A percentile compares a stretch with the other conserved stretches of the same genome.
phyloP scores from a whole-genome alignment of 2,888 invertebrate genomes.

The Spilarctia lutea region DNA sequence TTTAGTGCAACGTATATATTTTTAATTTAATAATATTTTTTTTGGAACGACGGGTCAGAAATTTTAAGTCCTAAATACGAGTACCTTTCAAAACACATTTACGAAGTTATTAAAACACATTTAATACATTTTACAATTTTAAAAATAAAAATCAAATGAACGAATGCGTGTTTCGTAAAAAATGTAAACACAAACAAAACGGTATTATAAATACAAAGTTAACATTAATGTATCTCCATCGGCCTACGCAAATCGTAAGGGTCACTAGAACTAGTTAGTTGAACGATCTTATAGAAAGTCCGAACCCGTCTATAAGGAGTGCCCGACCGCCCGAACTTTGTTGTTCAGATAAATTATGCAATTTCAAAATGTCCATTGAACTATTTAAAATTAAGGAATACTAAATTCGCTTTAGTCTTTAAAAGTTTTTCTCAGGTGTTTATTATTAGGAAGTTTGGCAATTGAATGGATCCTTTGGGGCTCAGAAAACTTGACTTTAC shows the following conservation, averaged over 20 bases:
- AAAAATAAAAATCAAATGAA: background rate
- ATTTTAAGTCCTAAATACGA: background rate
- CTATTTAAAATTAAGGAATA: background rate
- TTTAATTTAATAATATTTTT: background rate
- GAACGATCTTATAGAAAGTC: conserved; percentile 30
- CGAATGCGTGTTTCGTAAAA: background rate
- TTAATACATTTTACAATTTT: background rate
- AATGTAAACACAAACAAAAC: conserved; percentile 9
- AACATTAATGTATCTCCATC: conserved; percentile 23
- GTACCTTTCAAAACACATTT: background rate
- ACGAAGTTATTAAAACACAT: background rate
- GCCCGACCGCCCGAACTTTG: conserved; percentile 13
- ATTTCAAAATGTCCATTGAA: background rate
- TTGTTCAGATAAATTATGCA: background rate
- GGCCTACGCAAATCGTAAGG: conserved; percentile 40
- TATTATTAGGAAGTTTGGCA: too few species aligned
- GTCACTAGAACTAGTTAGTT: conserved; percentile 41
- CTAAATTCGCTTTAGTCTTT: background rate
- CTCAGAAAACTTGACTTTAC: too few species aligned
- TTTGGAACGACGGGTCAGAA: background rate
- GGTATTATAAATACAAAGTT: conserved; percentile 9
- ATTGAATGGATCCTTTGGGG: too few species aligned
- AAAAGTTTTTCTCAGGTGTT: too few species aligned
- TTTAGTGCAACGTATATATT: too few species aligned
- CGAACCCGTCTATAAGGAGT: conserved; percentile 7